A percentile compares a stretch with the other conserved stretches of the same genome.
Evolutionary conservation across 2,113 vertebrate genomes (phyloP).

Genomic region (Orycteropus afer): DNA sequence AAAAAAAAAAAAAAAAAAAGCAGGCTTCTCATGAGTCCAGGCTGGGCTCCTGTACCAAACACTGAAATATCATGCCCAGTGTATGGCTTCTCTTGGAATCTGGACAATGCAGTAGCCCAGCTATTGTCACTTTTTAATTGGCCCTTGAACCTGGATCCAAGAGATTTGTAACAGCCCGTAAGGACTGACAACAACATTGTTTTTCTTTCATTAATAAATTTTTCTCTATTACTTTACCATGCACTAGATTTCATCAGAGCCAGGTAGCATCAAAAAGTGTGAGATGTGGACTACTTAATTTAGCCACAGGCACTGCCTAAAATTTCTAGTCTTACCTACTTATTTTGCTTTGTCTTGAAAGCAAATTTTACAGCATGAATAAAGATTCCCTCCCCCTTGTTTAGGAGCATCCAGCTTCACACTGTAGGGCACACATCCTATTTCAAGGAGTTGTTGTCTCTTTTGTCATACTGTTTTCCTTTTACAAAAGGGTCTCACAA

Average conservation of each 20-base stretch:
- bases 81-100: background rate
- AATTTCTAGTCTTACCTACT: background rate
- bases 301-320: background rate
- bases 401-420: background rate
- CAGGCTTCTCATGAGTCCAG: background rate
- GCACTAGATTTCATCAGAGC: constrained; percentile 26
- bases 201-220: constrained; percentile 2
- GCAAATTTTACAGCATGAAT: background rate
- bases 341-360: background rate
- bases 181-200: background rate
- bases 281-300: background rate
- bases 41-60: background rate
- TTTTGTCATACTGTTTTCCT: background rate
- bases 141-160: constrained; percentile 7
- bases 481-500: background rate
- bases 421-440: background rate
- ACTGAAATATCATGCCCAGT: too few species aligned
- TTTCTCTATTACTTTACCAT: constrained; percentile 15
- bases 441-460: background rate
- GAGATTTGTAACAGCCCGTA: background rate
- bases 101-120: background rate
- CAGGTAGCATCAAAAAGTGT: background rate
- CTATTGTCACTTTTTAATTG: background rate
- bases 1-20: too few species aligned
- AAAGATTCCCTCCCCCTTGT: background rate